A percentile compares a stretch with the other conserved stretches of the same genome.
Conservation (phyloP, 2,797 vertebrate species). For the Chrysocyon brachyurus region DNA sequence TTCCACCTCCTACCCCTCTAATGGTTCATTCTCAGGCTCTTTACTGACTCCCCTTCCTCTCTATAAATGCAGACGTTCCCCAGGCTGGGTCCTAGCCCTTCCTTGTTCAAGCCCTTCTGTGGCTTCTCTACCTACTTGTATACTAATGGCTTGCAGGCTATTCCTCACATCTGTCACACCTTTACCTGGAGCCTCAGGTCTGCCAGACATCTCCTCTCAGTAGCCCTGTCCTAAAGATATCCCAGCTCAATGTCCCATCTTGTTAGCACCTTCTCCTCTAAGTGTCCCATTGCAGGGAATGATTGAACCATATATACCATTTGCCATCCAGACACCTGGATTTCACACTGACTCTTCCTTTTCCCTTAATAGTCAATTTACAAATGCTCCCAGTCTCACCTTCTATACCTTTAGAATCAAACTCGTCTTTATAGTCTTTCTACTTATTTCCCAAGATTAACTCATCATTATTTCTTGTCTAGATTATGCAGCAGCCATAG, state of each 20-base stretch:
- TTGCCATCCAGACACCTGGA: neutral
- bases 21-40: neutral
- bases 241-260: neutral
- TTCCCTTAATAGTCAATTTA: neutral
- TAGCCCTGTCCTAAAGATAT: neutral
- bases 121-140: neutral
- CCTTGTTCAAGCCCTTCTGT: neutral
- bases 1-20: neutral
- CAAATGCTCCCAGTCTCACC: neutral
- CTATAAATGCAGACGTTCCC: neutral
- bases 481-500: accelerated
- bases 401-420: neutral
- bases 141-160: neutral
- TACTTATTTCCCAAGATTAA: neutral
- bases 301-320: neutral
- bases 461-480: neutral
- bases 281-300: accelerated
- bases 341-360: neutral
- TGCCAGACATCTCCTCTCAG: neutral
- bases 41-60: neutral
- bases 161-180: neutral
- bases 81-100: accelerated
- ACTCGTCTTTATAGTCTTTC: neutral
- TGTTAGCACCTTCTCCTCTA: neutral
- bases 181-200: neutral